Base-by-base conservation (phyloP, 2,113 vertebrate species). In the Lamprologus lemairii region DNA sequence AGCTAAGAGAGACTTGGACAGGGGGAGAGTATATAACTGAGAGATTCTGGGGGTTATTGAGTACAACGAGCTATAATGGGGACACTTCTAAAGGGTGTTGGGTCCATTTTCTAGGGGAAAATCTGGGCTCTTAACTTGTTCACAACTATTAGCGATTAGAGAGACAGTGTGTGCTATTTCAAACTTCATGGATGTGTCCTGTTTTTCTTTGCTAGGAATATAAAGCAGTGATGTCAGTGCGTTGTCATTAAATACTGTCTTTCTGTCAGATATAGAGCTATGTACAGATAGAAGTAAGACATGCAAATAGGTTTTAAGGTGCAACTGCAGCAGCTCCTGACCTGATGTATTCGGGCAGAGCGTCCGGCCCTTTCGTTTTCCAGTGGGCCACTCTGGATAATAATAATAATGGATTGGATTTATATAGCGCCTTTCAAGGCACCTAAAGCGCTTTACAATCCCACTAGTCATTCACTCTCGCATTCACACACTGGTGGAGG, bases 31-130 rank as follows among this genome's bases (percentile, higher is more conserved):
- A 45, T 81, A 91, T 82, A 81, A 81, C 65, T 58, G 79, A 89
- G 82, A 80, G 80, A 78, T 82, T 88, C 31, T 65, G 91, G 78
- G 89, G 89, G 89, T 92, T 78, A 85, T 19, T 60, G 89, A 83
- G 93, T 90, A 17, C 88, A 84, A 54, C 1, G 16, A 81, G 82
- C 26, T 35, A 9, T 53, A 82, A 84, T 60, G 33, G 84, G 75
- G 68, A 81, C 80, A 6, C 71, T 79, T 85, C 82, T 35, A 40
- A 88, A 87, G 80, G 86, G 17, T 42, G 63, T 37, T 12, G 80
- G 86, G 55, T 84, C 82, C 54, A 80, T 89, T 85, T 86, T 86
- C 51, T 9, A 4, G 16, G 71, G 14, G 60, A 65, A 63, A 57
- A 82, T 58, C 31, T 71, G 42, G 4, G 45, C 60, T 84, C 17